Conservation (phyloP, 2,888 invertebrate genomes). For the Rhingia rostrata region DNA sequence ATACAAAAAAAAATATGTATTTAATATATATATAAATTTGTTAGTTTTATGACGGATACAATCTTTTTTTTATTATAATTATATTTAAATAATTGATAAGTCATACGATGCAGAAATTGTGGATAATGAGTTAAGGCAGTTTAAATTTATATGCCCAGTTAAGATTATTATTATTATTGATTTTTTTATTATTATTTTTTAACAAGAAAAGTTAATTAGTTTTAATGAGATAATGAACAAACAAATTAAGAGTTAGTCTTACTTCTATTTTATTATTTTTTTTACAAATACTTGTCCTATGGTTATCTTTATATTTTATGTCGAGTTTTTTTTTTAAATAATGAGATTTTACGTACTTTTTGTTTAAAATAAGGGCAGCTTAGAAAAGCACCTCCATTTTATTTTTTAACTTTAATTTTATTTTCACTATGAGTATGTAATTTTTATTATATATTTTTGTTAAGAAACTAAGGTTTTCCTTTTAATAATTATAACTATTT, state of each 20-base stretch:
- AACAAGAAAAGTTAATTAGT: conserved; percentile 67
- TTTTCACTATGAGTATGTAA: conserved; percentile 52
- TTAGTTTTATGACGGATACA: conserved; percentile 62
- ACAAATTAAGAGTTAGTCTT: conserved; percentile 49
- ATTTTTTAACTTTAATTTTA: conserved; percentile 38
- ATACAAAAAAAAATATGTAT: conserved; percentile 21
- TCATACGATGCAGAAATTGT: conserved; percentile 20
- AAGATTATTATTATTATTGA: conserved; percentile 54
- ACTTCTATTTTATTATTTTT: conserved; percentile 23
- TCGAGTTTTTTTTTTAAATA: conserved; percentile 15
- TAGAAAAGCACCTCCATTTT: conserved; percentile 61
- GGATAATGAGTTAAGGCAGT: conserved; percentile 29
- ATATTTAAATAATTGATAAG: conserved; percentile 39
- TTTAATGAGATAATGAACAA: conserved; percentile 60
- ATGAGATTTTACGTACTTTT: conserved; percentile 25
- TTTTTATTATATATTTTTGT: conserved; percentile 54
- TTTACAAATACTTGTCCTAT: conserved; percentile 14
- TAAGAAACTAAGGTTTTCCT: conserved; percentile 54
- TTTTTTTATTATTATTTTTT: conserved; percentile 54
- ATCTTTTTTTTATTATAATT: conserved; percentile 58
- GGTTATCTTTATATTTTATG: conserved; percentile 25
- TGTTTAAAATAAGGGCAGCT: conserved; percentile 57
- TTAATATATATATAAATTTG: conserved; percentile 56
- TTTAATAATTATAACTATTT: conserved; percentile 57
- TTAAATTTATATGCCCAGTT: conserved; percentile 68